A percentile compares a stretch with the other conserved stretches of the same genome.
Conservation (phyloP, 2,113 vertebrate genomes). For the Mustelus asterias region DNA sequence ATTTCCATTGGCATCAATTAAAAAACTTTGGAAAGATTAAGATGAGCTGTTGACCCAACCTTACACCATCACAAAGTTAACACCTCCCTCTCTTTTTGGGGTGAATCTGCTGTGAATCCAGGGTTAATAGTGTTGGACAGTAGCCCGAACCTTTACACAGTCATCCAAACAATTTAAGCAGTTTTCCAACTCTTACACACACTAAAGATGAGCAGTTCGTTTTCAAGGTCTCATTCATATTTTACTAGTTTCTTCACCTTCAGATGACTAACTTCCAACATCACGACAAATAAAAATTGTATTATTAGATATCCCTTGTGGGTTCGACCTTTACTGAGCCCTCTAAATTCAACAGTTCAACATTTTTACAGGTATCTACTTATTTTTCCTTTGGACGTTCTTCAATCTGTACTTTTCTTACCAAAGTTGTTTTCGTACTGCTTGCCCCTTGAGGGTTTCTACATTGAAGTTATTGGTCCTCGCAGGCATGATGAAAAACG, state of each 20-base stretch:
- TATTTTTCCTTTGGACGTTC: neutral
- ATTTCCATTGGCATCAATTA: neutral
- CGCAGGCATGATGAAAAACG: constrained; percentile 91
- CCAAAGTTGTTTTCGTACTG: constrained; percentile 87
- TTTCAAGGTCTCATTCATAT: neutral
- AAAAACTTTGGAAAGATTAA: neutral
- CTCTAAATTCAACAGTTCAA: neutral
- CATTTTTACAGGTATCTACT: neutral
- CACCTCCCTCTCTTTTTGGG: neutral
- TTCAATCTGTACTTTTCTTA: constrained; percentile 47
- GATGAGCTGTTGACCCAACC: neutral
- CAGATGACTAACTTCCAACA: neutral
- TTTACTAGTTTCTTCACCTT: neutral
- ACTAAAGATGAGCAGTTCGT: neutral
- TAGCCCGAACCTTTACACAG: neutral
- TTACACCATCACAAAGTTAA: neutral
- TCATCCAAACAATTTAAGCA: neutral
- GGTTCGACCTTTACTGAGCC: neutral
- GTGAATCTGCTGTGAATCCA: neutral
- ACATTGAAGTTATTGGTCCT: constrained; percentile 92
- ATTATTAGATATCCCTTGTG: neutral
- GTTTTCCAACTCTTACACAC: neutral
- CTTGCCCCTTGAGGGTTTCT: constrained; percentile 86
- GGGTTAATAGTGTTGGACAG: too few species aligned
- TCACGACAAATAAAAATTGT: neutral